Percentiles rank a stretch among this genome's conserved stretches.
These are phyloP conservation scores for Lipophrys pholis DNA, from an alignment of 2,113 vertebrate genomes.

Conservation along the genomic window DNA sequence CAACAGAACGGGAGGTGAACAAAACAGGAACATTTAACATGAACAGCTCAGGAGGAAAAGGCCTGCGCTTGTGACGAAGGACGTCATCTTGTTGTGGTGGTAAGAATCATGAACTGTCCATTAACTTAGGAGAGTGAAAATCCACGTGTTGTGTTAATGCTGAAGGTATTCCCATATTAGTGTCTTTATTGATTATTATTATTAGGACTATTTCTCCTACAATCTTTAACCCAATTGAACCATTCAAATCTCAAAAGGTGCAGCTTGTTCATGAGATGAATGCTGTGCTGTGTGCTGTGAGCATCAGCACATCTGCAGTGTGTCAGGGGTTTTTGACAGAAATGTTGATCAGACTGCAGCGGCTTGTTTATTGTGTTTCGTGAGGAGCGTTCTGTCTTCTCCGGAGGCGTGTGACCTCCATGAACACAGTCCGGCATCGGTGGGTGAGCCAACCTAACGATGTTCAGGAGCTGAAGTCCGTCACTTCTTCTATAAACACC, in stretches of 20 bases:
- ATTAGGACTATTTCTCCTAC: too few species aligned
- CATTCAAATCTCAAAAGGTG: too few species aligned
- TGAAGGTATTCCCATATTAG: too few species aligned
- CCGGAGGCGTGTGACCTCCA: slow-evolving; percentile 2
- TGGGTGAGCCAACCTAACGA: neutral
- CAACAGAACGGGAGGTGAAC: neutral
- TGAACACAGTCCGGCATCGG: neutral
- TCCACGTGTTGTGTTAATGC: too few species aligned
- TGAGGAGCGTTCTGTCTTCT: slow-evolving; percentile 7
- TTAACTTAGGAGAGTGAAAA: too few species aligned
- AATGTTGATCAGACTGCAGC: neutral
- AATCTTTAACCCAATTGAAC: too few species aligned
- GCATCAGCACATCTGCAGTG: neutral
- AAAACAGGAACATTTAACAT: neutral
- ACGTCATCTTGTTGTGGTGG: neutral
- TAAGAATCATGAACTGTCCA: too few species aligned
- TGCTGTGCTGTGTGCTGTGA: too few species aligned
- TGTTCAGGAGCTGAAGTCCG: neutral
- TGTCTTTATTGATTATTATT: too few species aligned
- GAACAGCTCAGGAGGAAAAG: neutral
- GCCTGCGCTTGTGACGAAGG: neutral
- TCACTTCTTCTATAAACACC: too few species aligned
- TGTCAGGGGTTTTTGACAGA: neutral
- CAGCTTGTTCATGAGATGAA: too few species aligned
- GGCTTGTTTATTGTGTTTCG: neutral